Base-by-base conservation (phyloP, 2,888 invertebrate genomes). In the Celastrina argiolus region DNA sequence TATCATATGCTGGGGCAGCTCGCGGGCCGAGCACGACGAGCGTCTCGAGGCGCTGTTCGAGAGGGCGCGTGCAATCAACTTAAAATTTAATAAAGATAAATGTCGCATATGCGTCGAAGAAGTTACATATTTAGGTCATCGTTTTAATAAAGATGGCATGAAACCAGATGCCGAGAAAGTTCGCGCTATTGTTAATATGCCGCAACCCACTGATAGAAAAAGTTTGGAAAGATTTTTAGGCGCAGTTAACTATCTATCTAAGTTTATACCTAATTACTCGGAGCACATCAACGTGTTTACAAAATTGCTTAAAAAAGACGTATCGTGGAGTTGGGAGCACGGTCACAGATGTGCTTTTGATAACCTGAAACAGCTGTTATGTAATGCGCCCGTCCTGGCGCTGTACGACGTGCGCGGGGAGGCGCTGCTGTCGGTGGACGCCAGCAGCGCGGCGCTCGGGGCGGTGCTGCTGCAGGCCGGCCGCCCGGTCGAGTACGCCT, bases 391-490 rank as follows among this genome's bases (percentile, higher is more conserved):
- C 36, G 36, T 36, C 36, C 36, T 36, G 5, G 36, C 36, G 36
- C 36, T 36, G 36, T 36, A 73, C 28, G 28, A 28, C 28, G 28
- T 28, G 28, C 28, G 31, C 4, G 3, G 2, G 6, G 31, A 5
- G 1, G 4, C 3, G 31, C 6, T 31, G 31, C 0, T 31, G 31
- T 31, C 31, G 31, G 31, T 31, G 2, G 31, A 31, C 4, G 31
- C 31, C 31, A 31, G 31, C 31, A 31, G 31, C 31, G 5, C 5
- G 31, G 31, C 31, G 31, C 31, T 31, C 31, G 31, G 75, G 45
- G 74, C 74, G 5, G 72, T 72, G 56, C 66, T 73, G 28, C 14
- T 74, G 66, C 74, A 75, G 67, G 66, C 39, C 64, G 71, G 70
- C 28, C 71, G 71, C 6, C 70, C 71, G n/a, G 70, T 74, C 8